These are phyloP conservation scores for Halictus ligatus DNA, from an alignment of 2,888 invertebrate genomes.

Conservation along the genomic window DNA sequence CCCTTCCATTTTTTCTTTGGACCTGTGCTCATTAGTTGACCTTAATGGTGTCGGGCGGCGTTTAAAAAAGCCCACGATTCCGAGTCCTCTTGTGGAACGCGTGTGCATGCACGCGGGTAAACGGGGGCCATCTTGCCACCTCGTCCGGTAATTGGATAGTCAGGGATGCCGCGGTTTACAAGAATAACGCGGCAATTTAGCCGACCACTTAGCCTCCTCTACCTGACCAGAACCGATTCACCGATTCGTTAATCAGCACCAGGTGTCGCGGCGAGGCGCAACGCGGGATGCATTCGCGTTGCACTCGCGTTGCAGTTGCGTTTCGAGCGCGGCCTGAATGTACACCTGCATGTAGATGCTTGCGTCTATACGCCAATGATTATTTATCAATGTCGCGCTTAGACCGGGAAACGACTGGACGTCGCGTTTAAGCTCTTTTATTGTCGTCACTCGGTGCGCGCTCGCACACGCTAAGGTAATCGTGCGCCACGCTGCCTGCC, in stretches of 20 bases:
- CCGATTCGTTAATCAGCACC: slow-evolving; percentile 74
- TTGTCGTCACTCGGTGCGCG: slow-evolving; percentile 41
- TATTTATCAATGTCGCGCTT: slow-evolving; percentile 69
- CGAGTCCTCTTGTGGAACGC: slow-evolving; percentile 52
- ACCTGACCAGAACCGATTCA: slow-evolving; percentile 64
- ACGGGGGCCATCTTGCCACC: slow-evolving; percentile 64
- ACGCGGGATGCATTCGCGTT: neutral
- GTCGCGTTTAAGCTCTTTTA: slow-evolving; percentile 41
- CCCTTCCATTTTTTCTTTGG: neutral
- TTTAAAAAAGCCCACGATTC: slow-evolving; percentile 62
- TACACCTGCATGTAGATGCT: slow-evolving; percentile 67
- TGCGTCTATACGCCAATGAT: slow-evolving; percentile 66
- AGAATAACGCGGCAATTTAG: slow-evolving; percentile 73
- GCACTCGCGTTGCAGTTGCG: neutral
- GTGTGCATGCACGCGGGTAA: slow-evolving; percentile 46
- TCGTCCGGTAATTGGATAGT: slow-evolving; percentile 72
- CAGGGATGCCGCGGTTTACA: slow-evolving; percentile 69
- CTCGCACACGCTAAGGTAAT: slow-evolving; percentile 36
- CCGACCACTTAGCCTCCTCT: slow-evolving; percentile 65
- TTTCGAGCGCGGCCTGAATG: slow-evolving; percentile 10
- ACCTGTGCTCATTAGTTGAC: slow-evolving; percentile 62
- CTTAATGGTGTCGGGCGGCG: slow-evolving; percentile 64
- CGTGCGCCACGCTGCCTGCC: slow-evolving; percentile 9
- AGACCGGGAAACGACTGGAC: slow-evolving; percentile 46
- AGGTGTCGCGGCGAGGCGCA: slow-evolving; percentile 61